Base-by-base conservation (phyloP, 2,888 invertebrate species). In the Phytoseiulus persimilis region DNA sequence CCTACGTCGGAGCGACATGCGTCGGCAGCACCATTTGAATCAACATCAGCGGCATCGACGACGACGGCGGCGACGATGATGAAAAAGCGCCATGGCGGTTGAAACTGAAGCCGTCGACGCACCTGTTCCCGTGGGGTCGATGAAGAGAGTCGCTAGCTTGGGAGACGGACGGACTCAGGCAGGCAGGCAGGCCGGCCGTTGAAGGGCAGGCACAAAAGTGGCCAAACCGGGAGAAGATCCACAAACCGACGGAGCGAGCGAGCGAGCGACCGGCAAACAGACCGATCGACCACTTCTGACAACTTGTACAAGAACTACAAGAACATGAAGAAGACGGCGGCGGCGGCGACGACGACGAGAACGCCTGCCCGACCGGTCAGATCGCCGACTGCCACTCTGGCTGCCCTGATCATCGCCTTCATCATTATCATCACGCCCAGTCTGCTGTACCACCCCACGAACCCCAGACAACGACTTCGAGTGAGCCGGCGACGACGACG, bases 231-330 rank as follows among this genome's bases (percentile, higher is more conserved):
- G 65, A 65, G 65, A 65, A 65, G 65, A 65, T 65, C 9, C 18
- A 18, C 65, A 14, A 23, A 65, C 18, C 28, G 11, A 28, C 65
- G 2, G 18, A 65, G 11, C 65, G 65, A 65, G 11, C 9, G 18
- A 65, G 11, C 65, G 65, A 65, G 11, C 9, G 65, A 18, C 28
- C 28, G 23, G 65, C 65, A 23, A 28, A 65, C 65, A 14, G 65
- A 65, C 65, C 65, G 65, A 65, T 28, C 65, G 65, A 65, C 65
- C 28, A 65, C 28, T 65, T 65, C 65, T 65, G 65, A 65, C 65
- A 65, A 65, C 65, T 65, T 65, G 65, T 65, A 65, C 65, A 65
- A 65, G 65, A 65, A 65, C 65, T 65, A 65, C 65, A 65, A 65
- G 65, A 65, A 65, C 65, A 65, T 65, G 65, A 65, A 65, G 65